These are phyloP conservation scores for Peribatodes rhomboidaria DNA, from an alignment of 2,888 invertebrate genomes.

Conservation along the genomic window DNA sequence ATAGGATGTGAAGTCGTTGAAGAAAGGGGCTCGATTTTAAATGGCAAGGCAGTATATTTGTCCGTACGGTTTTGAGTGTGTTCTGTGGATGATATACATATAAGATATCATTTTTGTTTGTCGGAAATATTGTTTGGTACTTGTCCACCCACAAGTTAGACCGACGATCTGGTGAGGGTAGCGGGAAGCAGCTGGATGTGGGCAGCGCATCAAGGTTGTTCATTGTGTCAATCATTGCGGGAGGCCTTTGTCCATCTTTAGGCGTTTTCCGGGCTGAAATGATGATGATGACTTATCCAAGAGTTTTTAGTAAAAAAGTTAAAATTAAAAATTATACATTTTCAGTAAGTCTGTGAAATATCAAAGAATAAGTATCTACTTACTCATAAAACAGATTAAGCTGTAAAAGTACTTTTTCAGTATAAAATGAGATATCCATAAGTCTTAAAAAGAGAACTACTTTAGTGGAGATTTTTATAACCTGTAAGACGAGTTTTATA, in stretches of 20 bases:
- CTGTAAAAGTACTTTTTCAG: conserved; percentile 13
- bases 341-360: background rate
- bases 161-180: too few species aligned
- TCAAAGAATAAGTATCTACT: background rate
- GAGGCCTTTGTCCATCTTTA: too few species aligned
- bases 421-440: conserved; percentile 9
- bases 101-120: conserved; percentile 14
- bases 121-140: conserved; percentile 2
- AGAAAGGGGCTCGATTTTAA: conserved; percentile 18
- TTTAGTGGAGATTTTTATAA: conserved; percentile 34
- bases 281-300: too few species aligned
- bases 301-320: background rate
- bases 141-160: too few species aligned
- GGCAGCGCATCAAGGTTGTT: too few species aligned
- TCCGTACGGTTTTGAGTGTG: conserved; percentile 8
- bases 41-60: conserved; percentile 21
- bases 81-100: conserved; percentile 20
- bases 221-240: too few species aligned
- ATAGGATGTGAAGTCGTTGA: conserved; percentile 1
- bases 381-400: conserved; percentile 6
- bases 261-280: too few species aligned
- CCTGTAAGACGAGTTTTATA: conserved; percentile 38
- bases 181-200: too few species aligned
- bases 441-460: conserved; percentile 35
- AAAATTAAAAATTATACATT: too few species aligned